Evolutionary conservation across 2,113 vertebrate genomes (phyloP), one percentile per base, ranked within the genome.

Genomic region (Corythaeola cristata): DNA sequence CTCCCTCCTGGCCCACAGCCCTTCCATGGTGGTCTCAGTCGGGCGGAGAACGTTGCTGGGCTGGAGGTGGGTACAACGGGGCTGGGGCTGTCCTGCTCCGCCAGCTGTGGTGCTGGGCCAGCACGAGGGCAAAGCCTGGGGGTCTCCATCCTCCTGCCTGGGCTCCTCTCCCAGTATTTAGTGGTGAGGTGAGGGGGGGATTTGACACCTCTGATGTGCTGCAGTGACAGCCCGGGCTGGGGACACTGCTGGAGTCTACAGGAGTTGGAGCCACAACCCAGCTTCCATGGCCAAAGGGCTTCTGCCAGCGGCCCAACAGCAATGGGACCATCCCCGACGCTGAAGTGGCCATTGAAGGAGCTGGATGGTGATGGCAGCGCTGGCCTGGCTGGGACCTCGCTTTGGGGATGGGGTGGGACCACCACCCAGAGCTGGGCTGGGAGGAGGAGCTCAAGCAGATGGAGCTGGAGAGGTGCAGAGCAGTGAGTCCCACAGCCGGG

Each of bases 121-220:
- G 37, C 0, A 0, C 3, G 2, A 11, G 30, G 47, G 14, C 21
- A 59, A 47, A 78, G 37, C 53, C 23, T 2, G 1, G 2, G 15
- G 68, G 23, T 45, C 71, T 56, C 35, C 32, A 8, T 41, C 33
- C 28, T 55, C 49, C 27, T 21, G 22, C 6, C 26, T 35, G 15
- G 28, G 60, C 37, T 88, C 27, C 50, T 26, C 63, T 37, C 24
- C 15, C 17, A 6, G 28, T 18, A 12, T 30, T 58, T 16, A 9
- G 45, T 4, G 15, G 18, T 12, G 47, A 32, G n/a, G 6, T 15
- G 47, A 33, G 47, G 24, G 32, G 8, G 27, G 12, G 4, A 16
- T 33, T 39, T 28, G 41, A 20, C 9, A 10, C 22, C 7, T 17
- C 35, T 12, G 52, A 33, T 0, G 0, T 24, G 19, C 15, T 5